These are phyloP conservation scores for Talpa occidentalis DNA, from an alignment of 2,113 vertebrate species.

Conservation along the genomic window DNA sequence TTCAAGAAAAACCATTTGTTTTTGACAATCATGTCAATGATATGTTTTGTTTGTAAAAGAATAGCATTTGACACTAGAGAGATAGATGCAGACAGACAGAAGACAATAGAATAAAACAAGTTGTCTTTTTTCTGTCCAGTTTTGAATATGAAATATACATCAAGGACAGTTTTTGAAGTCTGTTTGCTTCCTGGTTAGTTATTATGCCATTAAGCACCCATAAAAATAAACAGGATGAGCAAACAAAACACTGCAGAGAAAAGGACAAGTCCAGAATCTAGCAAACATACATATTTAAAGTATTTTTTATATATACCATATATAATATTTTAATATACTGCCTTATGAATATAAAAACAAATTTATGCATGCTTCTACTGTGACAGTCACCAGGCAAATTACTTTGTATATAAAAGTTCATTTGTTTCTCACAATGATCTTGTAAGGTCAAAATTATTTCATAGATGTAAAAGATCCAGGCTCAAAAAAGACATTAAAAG, in stretches of 20 bases:
- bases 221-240: conserved; percentile 34
- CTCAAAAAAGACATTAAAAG: conserved; percentile 17
- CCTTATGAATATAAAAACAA: neutral
- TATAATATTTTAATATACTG: neutral
- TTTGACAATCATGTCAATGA: conserved; percentile 41
- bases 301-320: neutral
- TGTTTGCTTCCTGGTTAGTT: conserved; percentile 17
- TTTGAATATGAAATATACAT: conserved; percentile 71
- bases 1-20: conserved; percentile 64
- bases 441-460: neutral
- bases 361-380: neutral
- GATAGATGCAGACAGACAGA: conserved; percentile 26
- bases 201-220: neutral
- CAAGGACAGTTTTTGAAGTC: conserved; percentile 41
- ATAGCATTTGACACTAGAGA: conserved; percentile 42
- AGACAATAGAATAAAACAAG: conserved; percentile 36
- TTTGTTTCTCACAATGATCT: neutral
- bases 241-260: neutral
- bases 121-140: conserved; percentile 8
- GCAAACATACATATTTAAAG: conserved; percentile 29
- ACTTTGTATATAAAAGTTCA: neutral
- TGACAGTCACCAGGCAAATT: neutral
- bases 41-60: conserved; percentile 39
- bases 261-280: neutral
- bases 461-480: neutral